Conservation (phyloP, 2,888 invertebrate genomes). For the Sphaeridia pumilis region DNA sequence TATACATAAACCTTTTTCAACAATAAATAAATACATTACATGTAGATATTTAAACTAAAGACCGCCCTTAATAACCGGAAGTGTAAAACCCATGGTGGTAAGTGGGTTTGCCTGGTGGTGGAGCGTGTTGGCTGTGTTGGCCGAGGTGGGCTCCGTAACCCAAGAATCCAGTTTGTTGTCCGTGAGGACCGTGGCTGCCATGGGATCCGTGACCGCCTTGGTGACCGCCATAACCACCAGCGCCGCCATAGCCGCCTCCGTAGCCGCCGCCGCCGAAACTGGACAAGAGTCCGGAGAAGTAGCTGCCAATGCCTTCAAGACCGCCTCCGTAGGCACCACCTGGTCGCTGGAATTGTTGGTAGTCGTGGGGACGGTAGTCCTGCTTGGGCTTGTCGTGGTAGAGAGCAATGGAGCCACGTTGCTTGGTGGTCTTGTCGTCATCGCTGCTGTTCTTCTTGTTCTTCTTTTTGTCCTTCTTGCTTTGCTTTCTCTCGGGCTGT, state of each 20-base stretch:
- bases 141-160: slow-evolving; percentile 6
- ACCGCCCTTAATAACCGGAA: slow-evolving; percentile 1
- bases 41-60: no score
- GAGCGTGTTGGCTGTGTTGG: not conserved
- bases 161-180: slow-evolving; percentile 11
- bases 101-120: slow-evolving; percentile 4
- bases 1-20: slow-evolving; percentile 4
- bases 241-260: slow-evolving; percentile 7
- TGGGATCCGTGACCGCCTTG: slow-evolving; percentile 5
- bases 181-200: slow-evolving; percentile 6
- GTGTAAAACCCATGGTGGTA: slow-evolving; percentile 17
- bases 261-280: slow-evolving; percentile 1
- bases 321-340: slow-evolving; percentile 11
- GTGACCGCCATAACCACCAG: slow-evolving; percentile 6
- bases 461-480: no score
- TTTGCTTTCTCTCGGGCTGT: not conserved
- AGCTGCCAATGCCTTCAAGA: slow-evolving; percentile 11
- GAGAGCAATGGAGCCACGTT: slow-evolving; percentile 2
- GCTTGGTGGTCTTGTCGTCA: no score
- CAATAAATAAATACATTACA: no score
- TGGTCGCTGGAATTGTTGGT: slow-evolving; percentile 13
- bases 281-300: slow-evolving; percentile 11
- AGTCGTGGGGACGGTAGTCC: slow-evolving; percentile 14
- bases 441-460: no score
- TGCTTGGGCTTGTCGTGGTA: not conserved